Base-by-base conservation (phyloP, 1,140 invertebrate species). In the Coboldia fuscipes region DNA sequence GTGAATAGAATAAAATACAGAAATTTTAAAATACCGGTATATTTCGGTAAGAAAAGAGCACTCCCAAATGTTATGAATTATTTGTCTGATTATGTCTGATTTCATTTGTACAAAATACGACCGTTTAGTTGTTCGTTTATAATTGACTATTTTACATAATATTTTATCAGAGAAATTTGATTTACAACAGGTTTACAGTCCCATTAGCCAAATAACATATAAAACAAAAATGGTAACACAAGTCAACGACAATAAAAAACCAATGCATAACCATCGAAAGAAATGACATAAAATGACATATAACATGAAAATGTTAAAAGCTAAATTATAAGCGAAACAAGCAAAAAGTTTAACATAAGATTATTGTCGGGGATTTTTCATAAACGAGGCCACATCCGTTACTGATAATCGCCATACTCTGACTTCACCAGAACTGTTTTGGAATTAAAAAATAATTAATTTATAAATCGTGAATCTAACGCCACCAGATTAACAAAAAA, bases 401-500 rank as follows among this genome's bases (percentile, higher is more conserved):
- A 14, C 9, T 14, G 43, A 30, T 39, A 44, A 45, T 23, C 44
- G 39, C 45, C 45, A 47, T 40, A 47, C 44, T 38, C 45, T 42
- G 35, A 47, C 45, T 37, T 45, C 45, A 40, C 45, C 45, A 38
- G 44, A 44, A 42, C 45, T 47, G 38, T 22, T 26, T 32, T 15
- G 19, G 31, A 31, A 23, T 26, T 12, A 29, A 23, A 36, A 23
- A 24, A 9, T 20, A 19, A 31, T 20, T 19, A 20, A 20, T 18
- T 30, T 8, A 30, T 24, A 16, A 31, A 16, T 17, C 15, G 8
- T 22, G 19, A 36, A 13, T 18, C 18, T 15, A 31, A 26, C 26
- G 10, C 13, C 17, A 20, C 17, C 8, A 16, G 19, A 28, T 20
- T 13, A 32, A 16, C 9, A 19, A 35, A 35, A 14, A 19, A 35